Percentiles rank a stretch among this genome's conserved stretches.
phyloP scores from a whole-genome alignment of 92 coral and sea anemone species.

The Chrysogorgia sp. region DNA sequence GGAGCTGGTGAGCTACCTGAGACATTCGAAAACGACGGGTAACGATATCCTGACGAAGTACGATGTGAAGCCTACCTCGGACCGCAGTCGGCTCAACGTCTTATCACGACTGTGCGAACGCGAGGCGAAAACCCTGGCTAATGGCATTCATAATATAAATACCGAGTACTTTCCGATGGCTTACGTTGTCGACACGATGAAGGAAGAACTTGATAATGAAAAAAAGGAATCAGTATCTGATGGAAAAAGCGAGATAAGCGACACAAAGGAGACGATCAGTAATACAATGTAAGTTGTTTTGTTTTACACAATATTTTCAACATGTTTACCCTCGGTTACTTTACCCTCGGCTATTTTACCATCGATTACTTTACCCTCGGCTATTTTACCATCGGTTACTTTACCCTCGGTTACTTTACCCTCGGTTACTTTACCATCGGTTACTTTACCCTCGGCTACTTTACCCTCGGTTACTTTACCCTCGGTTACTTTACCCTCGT shows the following conservation, averaged over 20 bases:
- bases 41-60: conserved; percentile 25
- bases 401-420: too few species aligned
- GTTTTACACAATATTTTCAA: too few species aligned
- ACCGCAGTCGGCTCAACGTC: conserved; percentile 13
- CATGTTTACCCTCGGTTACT: too few species aligned
- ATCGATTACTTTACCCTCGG: too few species aligned
- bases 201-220: conserved; percentile 9
- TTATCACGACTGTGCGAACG: conserved; percentile 35
- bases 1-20: conserved; percentile 36
- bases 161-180: conserved; percentile 43
- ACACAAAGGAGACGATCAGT: conserved; percentile 16
- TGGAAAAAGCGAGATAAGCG: neutral
- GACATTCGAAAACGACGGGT: conserved; percentile 43
- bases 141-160: conserved; percentile 31
- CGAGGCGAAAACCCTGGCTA: conserved; percentile 38
- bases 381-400: too few species aligned
- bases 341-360: neutral
- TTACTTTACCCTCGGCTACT: too few species aligned
- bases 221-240: neutral
- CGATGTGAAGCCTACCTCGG: conserved; percentile 13
- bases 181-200: conserved; percentile 43
- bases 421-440: too few species aligned
- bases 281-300: conserved; percentile 27
- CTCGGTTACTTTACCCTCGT: too few species aligned
- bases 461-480: too few species aligned